Evolutionary conservation across 2,797 vertebrate species (phyloP).

Genomic region (Ctenochaetus hawaiiensis): DNA sequence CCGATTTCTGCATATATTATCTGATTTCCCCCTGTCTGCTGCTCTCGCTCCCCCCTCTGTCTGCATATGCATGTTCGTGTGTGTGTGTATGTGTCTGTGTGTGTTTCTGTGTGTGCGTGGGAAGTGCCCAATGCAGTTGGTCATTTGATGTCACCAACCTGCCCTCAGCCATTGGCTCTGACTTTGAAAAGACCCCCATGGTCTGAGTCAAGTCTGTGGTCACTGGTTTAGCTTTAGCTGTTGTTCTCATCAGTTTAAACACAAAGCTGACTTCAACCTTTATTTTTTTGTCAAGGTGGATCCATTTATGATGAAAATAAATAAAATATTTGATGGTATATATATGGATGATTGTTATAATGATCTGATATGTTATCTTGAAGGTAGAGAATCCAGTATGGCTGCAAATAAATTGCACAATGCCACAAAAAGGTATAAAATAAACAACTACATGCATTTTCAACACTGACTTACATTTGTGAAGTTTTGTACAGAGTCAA

Average conservation of each 20-base stretch:
- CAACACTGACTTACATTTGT: too few relatives aligned
- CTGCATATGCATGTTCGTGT: slow-evolving; percentile 3
- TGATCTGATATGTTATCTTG: not conserved
- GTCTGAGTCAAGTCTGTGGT: slow-evolving; percentile 47
- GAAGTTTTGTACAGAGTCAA: too few relatives aligned
- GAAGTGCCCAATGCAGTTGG: slow-evolving; percentile 51
- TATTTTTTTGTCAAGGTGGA: not conserved
- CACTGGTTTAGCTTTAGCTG: slow-evolving; percentile 7
- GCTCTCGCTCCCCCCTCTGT: not conserved
- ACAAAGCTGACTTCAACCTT: slow-evolving; percentile 7
- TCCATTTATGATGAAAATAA: not conserved
- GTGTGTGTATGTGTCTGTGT: slow-evolving; percentile 24
- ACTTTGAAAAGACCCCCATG: slow-evolving; percentile 63
- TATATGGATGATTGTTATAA: not conserved
- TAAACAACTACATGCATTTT: too few relatives aligned
- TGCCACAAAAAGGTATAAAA: not conserved
- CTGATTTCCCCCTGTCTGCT: not conserved
- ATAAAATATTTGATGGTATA: not conserved
- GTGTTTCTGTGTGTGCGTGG: slow-evolving; percentile 27
- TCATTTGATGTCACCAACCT: slow-evolving; percentile 59
- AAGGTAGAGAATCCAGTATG: not conserved
- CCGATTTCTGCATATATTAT: slow-evolving; percentile 59
- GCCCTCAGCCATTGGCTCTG: slow-evolving; percentile 53
- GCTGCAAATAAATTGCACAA: not conserved
- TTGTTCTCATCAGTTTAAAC: not conserved